Base-by-base conservation (phyloP, 2,888 invertebrate genomes). In the Cyaniris semiargus region DNA sequence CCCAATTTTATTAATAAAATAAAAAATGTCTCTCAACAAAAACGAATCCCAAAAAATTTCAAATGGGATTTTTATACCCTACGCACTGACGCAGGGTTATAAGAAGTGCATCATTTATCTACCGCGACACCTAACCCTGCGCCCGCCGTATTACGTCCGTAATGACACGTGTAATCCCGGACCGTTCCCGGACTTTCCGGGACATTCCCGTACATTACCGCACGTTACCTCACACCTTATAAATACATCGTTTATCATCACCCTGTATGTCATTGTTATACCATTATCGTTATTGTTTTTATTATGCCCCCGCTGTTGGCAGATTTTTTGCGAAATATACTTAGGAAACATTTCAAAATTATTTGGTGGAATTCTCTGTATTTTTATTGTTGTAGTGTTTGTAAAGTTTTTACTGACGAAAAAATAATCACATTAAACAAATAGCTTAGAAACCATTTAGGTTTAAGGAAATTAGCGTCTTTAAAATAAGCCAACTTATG, bases 161-260 rank as follows among this genome's bases (percentile, higher is more conserved):
- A 87, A 88, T 86, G 90, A 91, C 89, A 92, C 89, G 86, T 89
- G 90, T 91, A 89, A 91, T 93, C 89, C 90, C 80, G 81, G 82
- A 81, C 82, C 81, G 80, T 18, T 31, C 66, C 66, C 27, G 66
- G 66, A 66, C 66, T 13, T 80, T 78, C 81, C 82, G 83, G 53
- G 53, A 53, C 53, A 53, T 18, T 53, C 53, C 53, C 53, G 53
- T 15, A 53, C 48, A 13, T 44, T 44, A 10, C 44, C 44, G 44
- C 23, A 38, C 34, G 34, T 66, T 21, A 66, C 44, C 53, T 82
- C 84, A 87, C 88, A 89, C 88, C 90, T 92, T 92, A 93, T 93
- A 91, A 92, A 91, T 91, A 85, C 85, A 83, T 88, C 93, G 90
- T 93, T 90, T 89, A 91, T 93, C 93, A 93, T 88, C 81, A 77